Conservation (phyloP, 1,140 invertebrate genomes). For the Drosophila willistoni region DNA sequence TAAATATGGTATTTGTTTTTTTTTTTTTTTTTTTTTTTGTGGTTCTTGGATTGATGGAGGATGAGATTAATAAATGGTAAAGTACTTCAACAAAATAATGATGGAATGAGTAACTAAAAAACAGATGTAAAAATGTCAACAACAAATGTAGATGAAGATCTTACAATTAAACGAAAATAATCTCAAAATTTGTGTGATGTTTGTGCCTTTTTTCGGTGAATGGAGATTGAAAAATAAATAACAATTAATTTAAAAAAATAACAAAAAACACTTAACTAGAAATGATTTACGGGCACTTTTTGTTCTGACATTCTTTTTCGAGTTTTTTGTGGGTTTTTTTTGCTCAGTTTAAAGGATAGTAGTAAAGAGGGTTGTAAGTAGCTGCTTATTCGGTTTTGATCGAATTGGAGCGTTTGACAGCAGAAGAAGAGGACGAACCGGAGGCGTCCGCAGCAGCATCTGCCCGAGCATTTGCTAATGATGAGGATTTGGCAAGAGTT, state of each 20-base stretch:
- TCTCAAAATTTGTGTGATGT: neutral
- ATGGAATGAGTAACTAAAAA: conserved; percentile 10
- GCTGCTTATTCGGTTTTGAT: conserved; percentile 65
- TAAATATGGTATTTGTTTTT: conserved; percentile 39
- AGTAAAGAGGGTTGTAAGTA: conserved; percentile 16
- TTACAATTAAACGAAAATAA: neutral
- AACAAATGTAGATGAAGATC: neutral
- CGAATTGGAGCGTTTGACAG: conserved; percentile 66
- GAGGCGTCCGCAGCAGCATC: conserved; percentile 5
- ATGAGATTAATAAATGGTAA: conserved; percentile 7
- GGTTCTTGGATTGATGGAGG: conserved; percentile 23
- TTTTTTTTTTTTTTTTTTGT: no score
- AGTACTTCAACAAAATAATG: neutral
- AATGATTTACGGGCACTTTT: conserved; percentile 61
- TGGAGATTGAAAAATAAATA: neutral
- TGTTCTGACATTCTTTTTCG: conserved; percentile 2
- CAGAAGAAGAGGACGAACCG: no score
- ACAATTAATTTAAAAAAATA: conserved; percentile 1
- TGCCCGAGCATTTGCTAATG: conserved; percentile 17
- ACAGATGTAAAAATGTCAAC: neutral
- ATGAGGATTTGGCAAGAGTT: conserved; percentile 43
- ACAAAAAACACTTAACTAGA: conserved; percentile 23
- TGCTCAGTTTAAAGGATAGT: conserved; percentile 1
- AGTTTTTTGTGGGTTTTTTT: conserved; percentile 13
- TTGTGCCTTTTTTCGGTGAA: neutral